Base-by-base conservation (phyloP, 2,113 vertebrate species). In the Callochromis pleurospilus region DNA sequence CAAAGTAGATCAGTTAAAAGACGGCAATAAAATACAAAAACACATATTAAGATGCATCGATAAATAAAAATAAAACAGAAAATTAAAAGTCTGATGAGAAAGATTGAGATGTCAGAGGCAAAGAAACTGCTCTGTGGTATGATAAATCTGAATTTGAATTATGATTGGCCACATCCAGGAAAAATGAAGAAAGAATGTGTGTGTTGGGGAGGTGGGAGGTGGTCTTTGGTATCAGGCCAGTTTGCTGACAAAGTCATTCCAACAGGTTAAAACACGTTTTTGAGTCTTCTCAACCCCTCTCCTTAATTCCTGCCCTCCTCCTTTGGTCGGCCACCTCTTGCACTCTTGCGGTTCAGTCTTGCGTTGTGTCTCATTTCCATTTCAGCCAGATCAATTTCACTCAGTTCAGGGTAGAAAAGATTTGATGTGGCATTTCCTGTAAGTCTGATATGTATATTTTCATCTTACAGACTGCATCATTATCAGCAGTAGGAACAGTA, bases 301-400 rank as follows among this genome's bases (percentile, higher is more conserved):
- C 31, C 45, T 62, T 55, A 21, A 38, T 26, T 79, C 65, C n/a
- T 51, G 3, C 17, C 75, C 83, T 81, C 53, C 80, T 21, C 65
- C n/a, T 86, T 88, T 80, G 82, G 80, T 87, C 58, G 54, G 70
- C 79, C 73, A 85, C 83, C 77, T 80, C 81, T 60, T 40, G 31
- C 49, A 36, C 83, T 91, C 91, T 68, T 75, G 86, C 60, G 81
- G 75, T 82, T 93, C 56, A 29, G 81, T 56, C 80, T 86, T 79
- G 86, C 70, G n/a, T 84, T 55, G 38, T 83, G 82, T 80, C 89
- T 90, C 56, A 89, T 95, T 95, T 95, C 89, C 87, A 95, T 94
- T 94, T 93, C 82, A 93, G 92, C 70, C 24, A 79, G 85, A 94
- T 91, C 92, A 83, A 92, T 94, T 93, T 95, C 91, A 90, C 75